Evolutionary conservation across 2,113 vertebrate genomes (phyloP).

Genomic region (Motacilla tschutschensis): DNA sequence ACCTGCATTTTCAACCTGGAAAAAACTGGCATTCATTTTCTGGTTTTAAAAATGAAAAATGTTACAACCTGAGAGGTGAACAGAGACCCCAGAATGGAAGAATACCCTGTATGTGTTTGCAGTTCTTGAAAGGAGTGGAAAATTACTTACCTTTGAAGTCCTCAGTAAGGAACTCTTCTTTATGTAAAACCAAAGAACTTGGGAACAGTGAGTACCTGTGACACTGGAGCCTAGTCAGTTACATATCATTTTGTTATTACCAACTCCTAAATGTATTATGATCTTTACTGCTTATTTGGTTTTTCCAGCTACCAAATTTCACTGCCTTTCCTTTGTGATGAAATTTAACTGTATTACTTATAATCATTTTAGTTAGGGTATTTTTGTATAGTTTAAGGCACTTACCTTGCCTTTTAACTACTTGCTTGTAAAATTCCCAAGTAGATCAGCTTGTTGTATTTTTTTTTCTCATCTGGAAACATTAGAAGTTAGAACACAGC

Average conservation of each 20-base stretch:
- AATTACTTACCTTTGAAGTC: background rate
- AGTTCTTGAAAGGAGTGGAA: background rate
- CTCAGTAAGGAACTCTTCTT: background rate
- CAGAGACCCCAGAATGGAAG: background rate
- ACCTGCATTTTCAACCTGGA: background rate
- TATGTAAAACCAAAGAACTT: background rate
- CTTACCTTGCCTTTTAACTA: slow-evolving; percentile 3
- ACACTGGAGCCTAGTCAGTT: background rate
- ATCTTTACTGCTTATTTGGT: background rate
- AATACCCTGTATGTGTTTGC: background rate
- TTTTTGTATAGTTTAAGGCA: background rate
- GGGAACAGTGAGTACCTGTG: background rate
- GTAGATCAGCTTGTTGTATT: background rate
- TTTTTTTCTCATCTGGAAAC: background rate
- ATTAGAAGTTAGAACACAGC: background rate
- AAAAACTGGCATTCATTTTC: background rate
- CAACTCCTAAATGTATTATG: background rate
- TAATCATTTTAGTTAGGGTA: background rate
- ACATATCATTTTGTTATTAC: background rate
- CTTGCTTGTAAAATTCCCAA: background rate
- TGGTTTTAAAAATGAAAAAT: background rate
- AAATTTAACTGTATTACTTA: background rate
- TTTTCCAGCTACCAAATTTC: background rate
- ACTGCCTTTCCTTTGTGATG: background rate
- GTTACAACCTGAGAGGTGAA: background rate